Evolutionary conservation across 2,113 vertebrate genomes (phyloP).

Genomic region (Dromiciops gliroides): DNA sequence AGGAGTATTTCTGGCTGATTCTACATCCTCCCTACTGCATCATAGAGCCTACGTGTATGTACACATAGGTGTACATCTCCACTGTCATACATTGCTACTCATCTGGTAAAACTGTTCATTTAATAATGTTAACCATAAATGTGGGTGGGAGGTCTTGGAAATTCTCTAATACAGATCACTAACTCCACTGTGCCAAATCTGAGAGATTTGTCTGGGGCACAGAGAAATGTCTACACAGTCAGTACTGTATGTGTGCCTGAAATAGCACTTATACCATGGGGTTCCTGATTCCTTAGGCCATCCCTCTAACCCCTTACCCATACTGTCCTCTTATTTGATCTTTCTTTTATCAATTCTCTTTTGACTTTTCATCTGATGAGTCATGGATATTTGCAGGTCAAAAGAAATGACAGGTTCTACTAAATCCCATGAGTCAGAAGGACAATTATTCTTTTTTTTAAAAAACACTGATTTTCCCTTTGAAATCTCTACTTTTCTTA

Average conservation of each 20-base stretch:
- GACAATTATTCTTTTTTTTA: background rate
- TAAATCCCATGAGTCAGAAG: background rate
- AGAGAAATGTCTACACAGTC: background rate
- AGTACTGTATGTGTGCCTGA: background rate
- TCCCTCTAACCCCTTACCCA: background rate
- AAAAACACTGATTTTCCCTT: conserved; percentile 50
- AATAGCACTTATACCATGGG: background rate
- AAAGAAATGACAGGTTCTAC: background rate
- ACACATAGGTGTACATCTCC: too few relatives aligned
- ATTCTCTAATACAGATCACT: background rate
- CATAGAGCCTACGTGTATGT: too few relatives aligned
- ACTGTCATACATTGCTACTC: background rate
- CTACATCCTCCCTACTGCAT: background rate
- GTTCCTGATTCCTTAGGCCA: background rate
- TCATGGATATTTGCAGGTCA: background rate
- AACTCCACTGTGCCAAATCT: background rate
- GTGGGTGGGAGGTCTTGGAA: background rate
- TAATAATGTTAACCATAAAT: background rate
- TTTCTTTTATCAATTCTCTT: background rate
- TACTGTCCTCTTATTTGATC: background rate
- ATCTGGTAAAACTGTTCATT: background rate
- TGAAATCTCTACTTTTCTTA: conserved; percentile 49
- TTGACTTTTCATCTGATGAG: background rate
- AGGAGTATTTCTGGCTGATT: background rate
- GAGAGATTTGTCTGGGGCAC: background rate